Conservation (phyloP, 2,113 vertebrate species). For the Silurus meridionalis region DNA sequence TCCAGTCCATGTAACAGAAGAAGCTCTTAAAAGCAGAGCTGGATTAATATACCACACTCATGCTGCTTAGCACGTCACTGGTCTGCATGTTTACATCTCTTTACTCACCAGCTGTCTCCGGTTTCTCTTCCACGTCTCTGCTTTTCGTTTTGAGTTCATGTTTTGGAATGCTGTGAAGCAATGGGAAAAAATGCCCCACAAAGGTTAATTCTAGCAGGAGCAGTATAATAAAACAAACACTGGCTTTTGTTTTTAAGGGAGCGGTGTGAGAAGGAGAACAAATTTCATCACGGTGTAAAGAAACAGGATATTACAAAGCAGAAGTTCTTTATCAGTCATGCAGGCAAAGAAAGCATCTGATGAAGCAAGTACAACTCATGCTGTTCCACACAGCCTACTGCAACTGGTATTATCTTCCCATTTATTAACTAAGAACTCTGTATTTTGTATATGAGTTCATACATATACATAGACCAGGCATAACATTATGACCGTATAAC, state of each 20-base stretch:
- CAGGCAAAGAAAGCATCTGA: neutral
- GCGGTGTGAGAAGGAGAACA: neutral
- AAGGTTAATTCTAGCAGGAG: neutral
- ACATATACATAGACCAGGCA: too few species aligned
- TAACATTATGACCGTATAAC: too few species aligned
- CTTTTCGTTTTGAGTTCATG: constrained; percentile 99
- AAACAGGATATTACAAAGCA: neutral
- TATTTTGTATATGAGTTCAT: neutral
- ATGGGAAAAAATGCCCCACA: neutral
- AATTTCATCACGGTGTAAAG: neutral
- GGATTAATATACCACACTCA: constrained; percentile 13
- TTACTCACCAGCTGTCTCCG: constrained; percentile 87
- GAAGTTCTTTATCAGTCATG: neutral
- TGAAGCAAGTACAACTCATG: neutral
- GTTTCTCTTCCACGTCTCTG: constrained; percentile 98
- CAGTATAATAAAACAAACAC: neutral
- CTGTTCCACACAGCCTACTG: neutral
- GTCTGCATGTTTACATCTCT: neutral
- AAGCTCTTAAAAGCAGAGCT: neutral
- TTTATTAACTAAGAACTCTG: neutral
- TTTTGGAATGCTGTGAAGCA: constrained; percentile 87
- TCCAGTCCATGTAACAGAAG: neutral
- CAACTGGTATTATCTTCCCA: neutral
- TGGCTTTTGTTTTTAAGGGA: neutral
- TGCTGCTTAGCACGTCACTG: constrained; percentile 1